phyloP scores from a whole-genome alignment of 2,113 vertebrate species.

The Proteles cristata region DNA sequence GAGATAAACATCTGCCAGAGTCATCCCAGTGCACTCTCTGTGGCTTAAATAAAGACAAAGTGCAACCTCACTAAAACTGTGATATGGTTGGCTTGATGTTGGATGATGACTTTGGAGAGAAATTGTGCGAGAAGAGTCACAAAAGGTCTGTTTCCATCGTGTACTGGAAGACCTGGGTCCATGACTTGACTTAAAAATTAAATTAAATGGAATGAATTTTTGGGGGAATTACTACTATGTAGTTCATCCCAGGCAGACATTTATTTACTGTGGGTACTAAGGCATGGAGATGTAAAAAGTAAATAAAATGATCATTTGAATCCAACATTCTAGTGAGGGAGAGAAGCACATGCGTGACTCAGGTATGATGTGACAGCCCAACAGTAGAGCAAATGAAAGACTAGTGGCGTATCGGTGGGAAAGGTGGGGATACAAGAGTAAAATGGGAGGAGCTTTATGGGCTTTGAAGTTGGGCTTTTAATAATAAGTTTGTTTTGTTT shows the following conservation, averaged over 20 bases:
- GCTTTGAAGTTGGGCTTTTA: background rate
- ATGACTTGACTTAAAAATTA: background rate
- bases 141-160: background rate
- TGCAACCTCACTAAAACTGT: background rate
- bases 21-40: background rate
- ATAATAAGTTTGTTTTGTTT: background rate
- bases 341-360: background rate
- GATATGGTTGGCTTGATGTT: background rate
- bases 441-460: background rate
- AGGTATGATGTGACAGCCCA: background rate
- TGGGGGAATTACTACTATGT: background rate
- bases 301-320: background rate
- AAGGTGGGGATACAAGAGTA: background rate
- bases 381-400: background rate
- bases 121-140: background rate
- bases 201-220: slow-evolving; percentile 37
- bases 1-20: background rate
- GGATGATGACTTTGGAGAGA: background rate
- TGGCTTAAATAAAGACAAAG: background rate
- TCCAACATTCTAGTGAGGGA: background rate
- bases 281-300: background rate
- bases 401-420: background rate
- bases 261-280: background rate
- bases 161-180: background rate
- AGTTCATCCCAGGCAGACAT: background rate